Conservation (phyloP, 2,113 vertebrate species). For the Chascanopsetta lugubris region DNA sequence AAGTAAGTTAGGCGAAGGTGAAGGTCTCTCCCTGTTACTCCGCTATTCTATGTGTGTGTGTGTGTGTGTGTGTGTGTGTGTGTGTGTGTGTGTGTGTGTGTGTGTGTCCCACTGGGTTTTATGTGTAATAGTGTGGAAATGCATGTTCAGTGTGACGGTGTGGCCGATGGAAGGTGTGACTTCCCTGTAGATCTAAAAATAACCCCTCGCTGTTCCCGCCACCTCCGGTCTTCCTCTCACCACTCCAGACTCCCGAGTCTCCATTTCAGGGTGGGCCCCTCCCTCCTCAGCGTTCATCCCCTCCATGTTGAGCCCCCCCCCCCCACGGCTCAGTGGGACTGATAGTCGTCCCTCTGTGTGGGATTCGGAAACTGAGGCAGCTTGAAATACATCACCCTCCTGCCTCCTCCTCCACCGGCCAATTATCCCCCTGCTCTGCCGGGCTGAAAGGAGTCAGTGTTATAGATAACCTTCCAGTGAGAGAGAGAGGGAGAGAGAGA, state of each 20-base stretch:
- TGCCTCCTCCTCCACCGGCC: constrained; percentile 51
- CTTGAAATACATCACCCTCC: constrained; percentile 63
- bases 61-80: too few relatives aligned
- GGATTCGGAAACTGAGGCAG: constrained; percentile 45
- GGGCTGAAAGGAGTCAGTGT: constrained; percentile 36
- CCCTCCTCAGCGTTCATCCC: constrained; percentile 26
- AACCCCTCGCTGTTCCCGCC: constrained; percentile 3
- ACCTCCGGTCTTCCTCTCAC: not conserved
- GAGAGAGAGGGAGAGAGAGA: not conserved
- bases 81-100: not conserved
- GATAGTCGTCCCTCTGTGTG: constrained; percentile 46
- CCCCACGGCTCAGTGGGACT: constrained; percentile 38
- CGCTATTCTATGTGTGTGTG: too few relatives aligned
- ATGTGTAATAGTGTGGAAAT: too few relatives aligned
- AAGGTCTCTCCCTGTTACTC: too few relatives aligned
- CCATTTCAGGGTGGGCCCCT: constrained; percentile 41
- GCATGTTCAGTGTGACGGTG: too few relatives aligned
- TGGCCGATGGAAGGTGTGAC: not conserved
- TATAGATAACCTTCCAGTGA: constrained; percentile 54
- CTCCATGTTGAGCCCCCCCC: constrained; percentile 47
- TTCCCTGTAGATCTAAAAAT: constrained; percentile 41
- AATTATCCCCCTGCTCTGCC: constrained; percentile 58
- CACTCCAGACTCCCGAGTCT: constrained; percentile 14
- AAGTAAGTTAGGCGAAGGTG: too few relatives aligned
- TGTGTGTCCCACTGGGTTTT: constrained; percentile 6